Evolutionary conservation across 2,113 vertebrate species (phyloP).

Genomic region (Rhinolophus ferrumequinum): DNA sequence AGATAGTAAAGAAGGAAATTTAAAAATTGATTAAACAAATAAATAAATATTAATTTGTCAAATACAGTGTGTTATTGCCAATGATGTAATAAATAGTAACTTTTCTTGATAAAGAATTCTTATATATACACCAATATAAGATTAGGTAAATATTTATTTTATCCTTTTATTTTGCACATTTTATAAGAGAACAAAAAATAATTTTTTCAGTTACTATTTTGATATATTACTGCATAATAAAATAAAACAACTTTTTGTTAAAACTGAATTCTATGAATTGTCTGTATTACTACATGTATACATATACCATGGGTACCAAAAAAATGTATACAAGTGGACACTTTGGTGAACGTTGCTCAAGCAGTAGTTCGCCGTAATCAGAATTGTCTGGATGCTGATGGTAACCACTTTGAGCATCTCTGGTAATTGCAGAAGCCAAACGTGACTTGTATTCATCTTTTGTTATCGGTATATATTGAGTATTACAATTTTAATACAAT

Average conservation of each 20-base stretch:
- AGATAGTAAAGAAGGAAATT: background rate
- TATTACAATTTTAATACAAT: too few species aligned
- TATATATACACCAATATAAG: background rate
- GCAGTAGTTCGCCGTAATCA: too few species aligned
- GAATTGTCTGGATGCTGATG: too few species aligned
- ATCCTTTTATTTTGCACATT: background rate
- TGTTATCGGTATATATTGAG: too few species aligned
- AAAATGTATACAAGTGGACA: too few species aligned
- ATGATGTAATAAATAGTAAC: background rate
- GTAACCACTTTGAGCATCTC: too few species aligned
- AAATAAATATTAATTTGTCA: background rate
- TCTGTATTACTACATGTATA: background rate
- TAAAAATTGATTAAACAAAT: background rate
- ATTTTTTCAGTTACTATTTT: background rate
- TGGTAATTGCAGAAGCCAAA: too few species aligned
- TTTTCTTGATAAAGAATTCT: background rate
- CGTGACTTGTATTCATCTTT: too few species aligned
- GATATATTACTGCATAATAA: background rate
- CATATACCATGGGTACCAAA: too few species aligned
- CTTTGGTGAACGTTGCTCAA: too few species aligned
- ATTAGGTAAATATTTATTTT: background rate
- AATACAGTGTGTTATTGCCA: background rate
- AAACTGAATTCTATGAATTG: background rate
- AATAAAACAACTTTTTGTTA: background rate
- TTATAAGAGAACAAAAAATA: background rate